Evolutionary conservation across 2,888 invertebrate species (phyloP).

Genomic region (Scaptomyza polygonia): DNA sequence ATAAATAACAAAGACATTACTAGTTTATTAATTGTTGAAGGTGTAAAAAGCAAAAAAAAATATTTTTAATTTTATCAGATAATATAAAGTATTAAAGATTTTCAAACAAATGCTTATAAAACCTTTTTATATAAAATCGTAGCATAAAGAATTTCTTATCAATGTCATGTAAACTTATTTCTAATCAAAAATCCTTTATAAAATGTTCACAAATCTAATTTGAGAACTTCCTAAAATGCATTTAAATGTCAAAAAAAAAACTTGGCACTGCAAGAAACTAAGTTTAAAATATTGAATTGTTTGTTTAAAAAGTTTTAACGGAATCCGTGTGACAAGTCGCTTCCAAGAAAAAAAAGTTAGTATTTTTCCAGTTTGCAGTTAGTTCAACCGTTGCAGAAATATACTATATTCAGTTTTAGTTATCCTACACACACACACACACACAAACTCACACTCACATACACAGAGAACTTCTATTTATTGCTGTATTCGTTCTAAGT

Average conservation of each 20-base stretch:
- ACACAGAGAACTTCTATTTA: not conserved
- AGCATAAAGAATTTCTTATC: too few relatives aligned
- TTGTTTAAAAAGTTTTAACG: constrained; percentile 1
- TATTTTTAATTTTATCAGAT: too few relatives aligned
- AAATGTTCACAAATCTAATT: too few relatives aligned
- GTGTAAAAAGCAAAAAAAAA: too few relatives aligned
- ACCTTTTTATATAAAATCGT: too few relatives aligned
- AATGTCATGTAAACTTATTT: too few relatives aligned
- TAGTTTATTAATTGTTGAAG: too few relatives aligned
- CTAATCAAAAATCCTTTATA: too few relatives aligned
- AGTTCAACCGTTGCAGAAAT: constrained; percentile 10
- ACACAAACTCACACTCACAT: not conserved
- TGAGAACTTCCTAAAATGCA: not conserved
- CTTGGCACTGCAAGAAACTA: not conserved
- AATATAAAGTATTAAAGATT: too few relatives aligned
- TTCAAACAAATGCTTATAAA: too few relatives aligned
- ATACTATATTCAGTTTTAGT: constrained; percentile 9
- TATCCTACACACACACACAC: constrained; percentile 5
- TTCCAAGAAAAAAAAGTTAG: not conserved
- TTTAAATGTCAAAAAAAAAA: not conserved
- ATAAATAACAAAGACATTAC: too few relatives aligned
- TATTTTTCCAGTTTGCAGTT: constrained; percentile 9
- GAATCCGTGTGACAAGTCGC: not conserved
- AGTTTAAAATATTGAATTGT: not conserved
- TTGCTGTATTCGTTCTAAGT: not conserved